Base-by-base conservation (phyloP, 2,888 invertebrate species). In the Drosophila buzzatii region DNA sequence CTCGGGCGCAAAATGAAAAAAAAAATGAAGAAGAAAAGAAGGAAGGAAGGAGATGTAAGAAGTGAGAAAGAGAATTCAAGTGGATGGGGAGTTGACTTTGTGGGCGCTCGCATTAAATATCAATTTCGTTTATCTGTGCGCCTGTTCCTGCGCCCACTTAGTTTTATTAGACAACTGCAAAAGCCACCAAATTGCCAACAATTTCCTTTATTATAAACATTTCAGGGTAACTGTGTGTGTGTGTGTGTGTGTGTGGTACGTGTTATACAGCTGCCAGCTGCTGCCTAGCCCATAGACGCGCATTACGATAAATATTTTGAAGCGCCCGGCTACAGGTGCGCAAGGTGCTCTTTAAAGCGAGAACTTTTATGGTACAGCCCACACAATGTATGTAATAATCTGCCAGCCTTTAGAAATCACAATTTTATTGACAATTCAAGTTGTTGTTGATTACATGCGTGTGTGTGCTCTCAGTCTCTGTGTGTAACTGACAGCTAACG, bases 381-480 rank as follows among this genome's bases (percentile, higher is more conserved):
- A 69, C 72, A 76, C 76, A 75, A 79, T 77, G 63, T 79, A 68
- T 70, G 70, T 76, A 73, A 81, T 79, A 81, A 81, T 82, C 81
- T 81, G 71, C 39, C 81, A 70, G 74, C 76, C 64, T 73, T 84
- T 82, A 72, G 89, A 88, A 88, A 85, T 90, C 85, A 86, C 84
- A 89, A 85, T 91, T 90, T 89, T 89, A 89, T 91, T 91, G 89
- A 90, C 91, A 89, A 86, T 89, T 89, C 89, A 86, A 89, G 81
- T 86, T 86, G 78, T 82, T 84, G 81, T 86, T 91, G 86, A 90
- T 88, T 90, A 80, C 90, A 86, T 77, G 76, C 73, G 74, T 75
- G 65, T 73, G 79, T 79, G 27, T 27, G 6, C 6, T 23, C 7
- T 3, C 14, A 4, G 23, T 20, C 20, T 12, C 6, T 31, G 31